phyloP scores from a whole-genome alignment of 1,140 invertebrate species.

The Cydia fagiglandana region DNA sequence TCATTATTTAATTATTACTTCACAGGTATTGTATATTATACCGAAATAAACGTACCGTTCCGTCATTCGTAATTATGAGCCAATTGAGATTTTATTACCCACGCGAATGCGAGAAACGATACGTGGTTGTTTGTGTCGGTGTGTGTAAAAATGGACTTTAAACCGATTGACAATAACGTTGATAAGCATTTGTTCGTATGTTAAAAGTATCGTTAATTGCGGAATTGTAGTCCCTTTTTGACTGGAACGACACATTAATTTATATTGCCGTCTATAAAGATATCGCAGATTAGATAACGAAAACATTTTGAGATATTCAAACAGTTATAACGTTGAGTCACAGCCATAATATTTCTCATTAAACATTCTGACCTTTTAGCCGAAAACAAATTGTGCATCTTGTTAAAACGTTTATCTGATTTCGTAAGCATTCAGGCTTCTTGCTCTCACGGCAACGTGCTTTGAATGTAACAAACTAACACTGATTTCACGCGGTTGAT shows the following conservation, averaged over 20 bases:
- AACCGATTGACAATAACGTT: not conserved
- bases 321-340: not conserved
- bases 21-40: slow-evolving; percentile 2
- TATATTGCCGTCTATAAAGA: not conserved
- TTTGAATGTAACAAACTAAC: slow-evolving; percentile 12
- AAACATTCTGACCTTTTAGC: not conserved
- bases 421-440: slow-evolving; percentile 19
- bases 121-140: not conserved
- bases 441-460: slow-evolving; percentile 14
- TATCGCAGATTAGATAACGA: not conserved
- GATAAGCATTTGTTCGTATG: not conserved
- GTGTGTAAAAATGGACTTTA: not conserved
- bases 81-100: slow-evolving; percentile 31
- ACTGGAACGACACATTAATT: not conserved
- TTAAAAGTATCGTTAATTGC: not conserved
- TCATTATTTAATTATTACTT: slow-evolving; percentile 47
- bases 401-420: slow-evolving; percentile 3
- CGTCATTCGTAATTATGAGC: not conserved
- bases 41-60: not conserved
- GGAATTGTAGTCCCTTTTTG: not conserved
- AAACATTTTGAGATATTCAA: not conserved
- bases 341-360: not conserved
- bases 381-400: slow-evolving; percentile 25
- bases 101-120: not conserved
- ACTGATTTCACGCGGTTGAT: slow-evolving; percentile 23